Evolutionary conservation across 2,797 vertebrate genomes (phyloP).

Genomic region (Leptoclinus maculatus): DNA sequence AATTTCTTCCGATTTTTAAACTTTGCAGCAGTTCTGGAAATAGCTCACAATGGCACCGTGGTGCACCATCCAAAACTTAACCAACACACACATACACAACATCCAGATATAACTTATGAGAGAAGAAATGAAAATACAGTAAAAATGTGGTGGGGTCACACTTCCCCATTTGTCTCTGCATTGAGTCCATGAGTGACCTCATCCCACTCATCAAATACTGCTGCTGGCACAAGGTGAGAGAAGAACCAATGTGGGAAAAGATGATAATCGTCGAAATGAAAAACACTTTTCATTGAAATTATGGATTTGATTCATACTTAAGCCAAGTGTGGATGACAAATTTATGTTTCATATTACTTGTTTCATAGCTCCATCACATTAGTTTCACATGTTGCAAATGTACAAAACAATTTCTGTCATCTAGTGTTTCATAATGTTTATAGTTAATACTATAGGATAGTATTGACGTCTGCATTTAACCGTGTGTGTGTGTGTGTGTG

Average conservation of each 20-base stretch:
- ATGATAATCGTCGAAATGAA: not conserved
- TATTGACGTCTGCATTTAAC: no score
- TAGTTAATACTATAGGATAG: not conserved
- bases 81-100: conserved; percentile 23
- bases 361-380: conserved; percentile 11
- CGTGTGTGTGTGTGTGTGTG: no score
- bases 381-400: conserved; percentile 13
- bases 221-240: conserved; percentile 15
- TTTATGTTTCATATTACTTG: not conserved
- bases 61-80: conserved; percentile 6
- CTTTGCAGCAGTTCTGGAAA: not conserved
- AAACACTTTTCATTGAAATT: not conserved
- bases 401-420: not conserved
- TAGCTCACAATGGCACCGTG: not conserved
- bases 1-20: not conserved
- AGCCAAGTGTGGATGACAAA: not conserved
- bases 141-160: conserved; percentile 57
- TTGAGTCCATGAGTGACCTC: conserved; percentile 17
- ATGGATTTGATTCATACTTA: not conserved
- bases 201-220: conserved; percentile 27
- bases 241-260: not conserved
- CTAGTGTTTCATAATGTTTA: not conserved
- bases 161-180: conserved; percentile 61
- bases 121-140: conserved; percentile 68
- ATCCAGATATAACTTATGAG: conserved; percentile 63